Base-by-base conservation (phyloP, 2,797 vertebrate genomes). In the Nyctibius grandis region DNA sequence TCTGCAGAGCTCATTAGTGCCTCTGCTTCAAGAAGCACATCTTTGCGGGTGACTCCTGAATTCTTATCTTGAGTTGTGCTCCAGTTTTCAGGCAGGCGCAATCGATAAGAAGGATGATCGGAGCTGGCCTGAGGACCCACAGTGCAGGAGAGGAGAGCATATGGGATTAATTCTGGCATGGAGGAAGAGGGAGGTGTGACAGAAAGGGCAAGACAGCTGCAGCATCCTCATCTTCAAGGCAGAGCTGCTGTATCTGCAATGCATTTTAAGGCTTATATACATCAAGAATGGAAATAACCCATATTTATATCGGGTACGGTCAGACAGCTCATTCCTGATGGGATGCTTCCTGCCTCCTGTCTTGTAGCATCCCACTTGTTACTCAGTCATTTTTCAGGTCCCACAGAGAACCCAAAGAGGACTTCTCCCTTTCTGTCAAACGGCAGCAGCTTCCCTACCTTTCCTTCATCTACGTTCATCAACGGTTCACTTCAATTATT, bases 61-160 rank as follows among this genome's bases (percentile, higher is more conserved):
- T 44, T 79, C 59, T 40, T 15, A 33, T 42, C 63, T 83, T 9
- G 25, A 76, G n/a, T 8, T 28, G 23, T 79, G 76, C 48, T 29
- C 69, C 69, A 50, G 21, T 48, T 65, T 45, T 26, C 28, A 75
- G 48, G 40, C 44, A 78, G 69, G 53, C 5, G 3, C 22, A 61
- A 61, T 33, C 0, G 0, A 13, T 54, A 68, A 42, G 42, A 50
- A 88, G 25, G 67, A 88, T 3, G 11, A n/a, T 5, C 2, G 3
- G 68, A 77, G 45, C 50, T 63, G 65, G 57, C 59, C 31, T 68
- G 83, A 90, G 31, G 38, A 75, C 21, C 17, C 64, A 53, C 36
- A 34, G 21, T 3, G 34, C 34, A 72, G 83, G 25, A 85, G 15
- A 87, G 38, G 26, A 81, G n/a, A 63, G 15, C 88, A 82, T 6